These are phyloP conservation scores for Calosoma granatense DNA, from an alignment of 1,140 invertebrate genomes.

Conservation along the genomic window DNA sequence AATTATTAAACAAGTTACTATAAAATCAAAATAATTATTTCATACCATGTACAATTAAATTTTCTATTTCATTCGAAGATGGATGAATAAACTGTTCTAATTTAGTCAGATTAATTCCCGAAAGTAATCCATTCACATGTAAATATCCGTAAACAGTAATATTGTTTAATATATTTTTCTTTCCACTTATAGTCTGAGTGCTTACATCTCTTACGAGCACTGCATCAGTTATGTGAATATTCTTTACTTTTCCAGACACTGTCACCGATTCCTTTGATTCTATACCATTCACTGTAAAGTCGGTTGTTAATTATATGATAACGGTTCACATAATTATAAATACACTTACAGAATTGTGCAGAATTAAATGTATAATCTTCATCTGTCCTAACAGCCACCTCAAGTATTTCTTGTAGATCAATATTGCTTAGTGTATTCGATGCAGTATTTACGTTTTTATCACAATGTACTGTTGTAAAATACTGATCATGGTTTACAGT, in stretches of 20 bases:
- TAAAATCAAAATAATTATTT: not conserved
- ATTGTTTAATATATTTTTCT: conserved; percentile 3
- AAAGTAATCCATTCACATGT: conserved; percentile 2
- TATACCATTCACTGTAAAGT: conserved; percentile 10
- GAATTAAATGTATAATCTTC: conserved; percentile 26
- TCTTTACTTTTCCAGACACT: not conserved
- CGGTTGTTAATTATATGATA: too few relatives aligned
- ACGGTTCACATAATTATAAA: too few relatives aligned
- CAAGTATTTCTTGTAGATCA: conserved; percentile 27
- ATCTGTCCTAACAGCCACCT: conserved; percentile 33
- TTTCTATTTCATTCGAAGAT: not conserved
- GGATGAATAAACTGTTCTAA: conserved; percentile 1
- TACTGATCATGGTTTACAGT: conserved; percentile 23
- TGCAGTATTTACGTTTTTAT: conserved; percentile 22
- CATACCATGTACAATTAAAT: conserved; percentile 6
- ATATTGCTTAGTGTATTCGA: conserved; percentile 30
- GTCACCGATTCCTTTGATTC: not conserved
- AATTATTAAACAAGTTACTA: not conserved
- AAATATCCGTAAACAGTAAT: conserved; percentile 11
- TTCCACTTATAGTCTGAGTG: not conserved
- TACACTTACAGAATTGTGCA: conserved; percentile 35
- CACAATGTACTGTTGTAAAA: conserved; percentile 29
- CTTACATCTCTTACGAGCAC: not conserved
- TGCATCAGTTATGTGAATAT: not conserved
- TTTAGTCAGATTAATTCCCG: not conserved